Evolutionary conservation across 1,140 invertebrate species (phyloP), one percentile per base, ranked within the genome.

Genomic region (Drosophila ogumai): DNA sequence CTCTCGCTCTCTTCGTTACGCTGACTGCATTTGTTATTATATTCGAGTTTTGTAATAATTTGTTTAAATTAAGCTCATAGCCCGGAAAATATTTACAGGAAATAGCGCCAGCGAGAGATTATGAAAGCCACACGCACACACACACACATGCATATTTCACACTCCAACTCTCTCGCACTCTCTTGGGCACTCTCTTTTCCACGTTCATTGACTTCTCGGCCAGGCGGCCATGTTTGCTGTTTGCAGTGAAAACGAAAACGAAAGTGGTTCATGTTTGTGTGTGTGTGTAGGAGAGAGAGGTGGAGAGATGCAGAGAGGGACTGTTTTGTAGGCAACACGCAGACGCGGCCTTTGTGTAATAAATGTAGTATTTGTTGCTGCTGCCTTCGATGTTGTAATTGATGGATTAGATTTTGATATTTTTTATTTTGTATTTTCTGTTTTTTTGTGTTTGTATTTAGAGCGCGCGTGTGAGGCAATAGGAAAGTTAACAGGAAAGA

Each of bases 41-140:
- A 66, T 77, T 73, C 82, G 67, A 80, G 87, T 90, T 84, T 88
- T 88, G 81, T 88, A 80, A 88, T 81, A 84, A 88, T 90, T 88
- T 90, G 85, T 84, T 88, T 84, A 81, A 88, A 88, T 88, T 88
- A 64, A 76, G 69, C 72, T 41, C 71, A 59, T n/a, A 80, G 84
- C 76, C 75, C 75, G 75, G 71, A 84, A 84, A 79, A 82, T 69
- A 72, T 84, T 64, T 74, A 84, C 82, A 87, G 84, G 85, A 87
- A 87, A 79, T 82, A 81, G 66, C 63, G 66, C 67, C 60, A 73
- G 55, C 66, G 67, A 54, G 50, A 54, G 50, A 82, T 87, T 87
- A 87, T 87, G 82, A 87, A 87, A 87, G 84, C 84, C 55, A 47
- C 41, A 46, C 28, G 52, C 3, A 52, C 36, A 57, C 36, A 36